A percentile compares a stretch with the other conserved stretches of the same genome.
phyloP scores from a whole-genome alignment of 1,140 invertebrate species.

The Ceratoteleas bidentatus region DNA sequence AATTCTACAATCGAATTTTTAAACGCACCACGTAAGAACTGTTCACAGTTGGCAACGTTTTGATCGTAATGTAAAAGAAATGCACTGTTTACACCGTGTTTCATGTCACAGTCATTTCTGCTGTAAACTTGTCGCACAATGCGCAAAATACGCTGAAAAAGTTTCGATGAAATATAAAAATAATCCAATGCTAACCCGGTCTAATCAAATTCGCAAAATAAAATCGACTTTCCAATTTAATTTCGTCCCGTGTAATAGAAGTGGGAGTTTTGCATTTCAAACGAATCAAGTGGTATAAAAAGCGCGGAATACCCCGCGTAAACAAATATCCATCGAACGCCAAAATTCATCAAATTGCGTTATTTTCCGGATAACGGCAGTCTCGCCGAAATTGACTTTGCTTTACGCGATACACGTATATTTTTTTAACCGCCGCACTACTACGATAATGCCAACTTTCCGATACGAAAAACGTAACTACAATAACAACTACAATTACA shows the following conservation, averaged over 20 bases:
- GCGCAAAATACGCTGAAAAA: neutral
- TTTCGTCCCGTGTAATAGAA: neutral
- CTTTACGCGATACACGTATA: too few species aligned
- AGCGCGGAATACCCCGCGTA: neutral
- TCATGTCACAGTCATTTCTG: neutral
- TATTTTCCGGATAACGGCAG: slow-evolving; percentile 24
- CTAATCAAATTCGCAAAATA: neutral
- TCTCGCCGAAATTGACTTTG: too few species aligned
- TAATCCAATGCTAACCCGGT: neutral
- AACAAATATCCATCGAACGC: too few species aligned
- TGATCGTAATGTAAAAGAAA: slow-evolving; percentile 3
- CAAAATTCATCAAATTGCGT: too few species aligned
- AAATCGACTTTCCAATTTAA: neutral
- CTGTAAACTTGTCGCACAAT: neutral
- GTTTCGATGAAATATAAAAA: neutral
- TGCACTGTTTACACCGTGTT: slow-evolving; percentile 12
- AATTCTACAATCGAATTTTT: slow-evolving; percentile 11
- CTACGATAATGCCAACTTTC: too few species aligned
- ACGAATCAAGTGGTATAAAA: slow-evolving; percentile 9
- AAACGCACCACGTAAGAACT: slow-evolving; percentile 1
- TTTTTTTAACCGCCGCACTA: too few species aligned
- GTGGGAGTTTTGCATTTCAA: too few species aligned
- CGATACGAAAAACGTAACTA: too few species aligned
- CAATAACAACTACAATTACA: too few species aligned
- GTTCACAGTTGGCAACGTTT: neutral